Evolutionary conservation across 2,888 invertebrate genomes (phyloP).

Genomic region (Parthenolecanium corni): DNA sequence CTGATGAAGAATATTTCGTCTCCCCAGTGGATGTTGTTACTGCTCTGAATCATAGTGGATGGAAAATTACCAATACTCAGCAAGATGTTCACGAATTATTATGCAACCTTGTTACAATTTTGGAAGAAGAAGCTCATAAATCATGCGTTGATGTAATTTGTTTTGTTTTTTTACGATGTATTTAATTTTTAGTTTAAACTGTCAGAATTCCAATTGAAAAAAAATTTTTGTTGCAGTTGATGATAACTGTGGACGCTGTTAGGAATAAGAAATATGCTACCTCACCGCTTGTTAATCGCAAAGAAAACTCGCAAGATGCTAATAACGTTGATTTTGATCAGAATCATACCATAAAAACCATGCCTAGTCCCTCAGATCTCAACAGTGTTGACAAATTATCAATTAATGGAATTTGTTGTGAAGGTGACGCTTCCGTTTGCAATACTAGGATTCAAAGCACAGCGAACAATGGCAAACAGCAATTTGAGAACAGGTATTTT

Average conservation of each 20-base stretch:
- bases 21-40: conserved; percentile 58
- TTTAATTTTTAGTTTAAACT: background rate
- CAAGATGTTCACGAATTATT: conserved; percentile 91
- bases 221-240: background rate
- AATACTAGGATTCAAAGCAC: background rate
- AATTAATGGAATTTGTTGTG: conserved; percentile 30
- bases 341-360: no score
- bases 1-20: conserved; percentile 40
- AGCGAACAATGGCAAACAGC: no score
- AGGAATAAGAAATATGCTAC: background rate
- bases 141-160: conserved; percentile 29
- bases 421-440: conserved; percentile 3
- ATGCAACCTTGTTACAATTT: conserved; percentile 74
- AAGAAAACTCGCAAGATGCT: no score
- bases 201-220: no score
- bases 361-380: conserved; percentile 20
- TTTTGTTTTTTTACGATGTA: background rate
- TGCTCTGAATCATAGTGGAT: conserved; percentile 61
- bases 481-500: no score
- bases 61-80: conserved; percentile 81
- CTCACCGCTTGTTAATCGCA: no score
- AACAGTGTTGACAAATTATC: background rate
- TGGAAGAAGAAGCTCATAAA: conserved; percentile 63
- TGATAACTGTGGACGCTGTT: conserved; percentile 10
- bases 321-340: background rate